phyloP scores from a whole-genome alignment of 2,113 vertebrate genomes.

The Chitala chitala region DNA sequence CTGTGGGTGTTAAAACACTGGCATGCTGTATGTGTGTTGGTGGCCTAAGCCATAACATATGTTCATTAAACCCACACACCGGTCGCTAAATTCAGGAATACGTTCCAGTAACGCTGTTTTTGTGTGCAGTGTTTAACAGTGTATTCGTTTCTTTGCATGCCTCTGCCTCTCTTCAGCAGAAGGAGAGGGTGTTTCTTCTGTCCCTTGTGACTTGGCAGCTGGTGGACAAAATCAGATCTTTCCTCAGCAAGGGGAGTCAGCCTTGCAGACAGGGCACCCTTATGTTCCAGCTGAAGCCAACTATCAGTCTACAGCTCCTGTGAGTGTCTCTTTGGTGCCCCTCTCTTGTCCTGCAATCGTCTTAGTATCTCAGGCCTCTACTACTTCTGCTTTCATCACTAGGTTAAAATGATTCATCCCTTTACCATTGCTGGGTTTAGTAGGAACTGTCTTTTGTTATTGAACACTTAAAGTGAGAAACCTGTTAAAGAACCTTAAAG shows the following conservation, averaged over 20 bases:
- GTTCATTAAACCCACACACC: too few relatives aligned
- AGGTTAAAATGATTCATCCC: not conserved
- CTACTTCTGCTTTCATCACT: too few relatives aligned
- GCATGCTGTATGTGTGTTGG: too few relatives aligned
- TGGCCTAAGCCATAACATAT: too few relatives aligned
- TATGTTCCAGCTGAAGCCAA: conserved; percentile 48
- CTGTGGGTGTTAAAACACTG: too few relatives aligned
- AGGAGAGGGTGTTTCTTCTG: conserved; percentile 56
- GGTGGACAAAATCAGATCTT: conserved; percentile 61
- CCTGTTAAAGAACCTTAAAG: too few relatives aligned
- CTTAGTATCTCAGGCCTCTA: not conserved
- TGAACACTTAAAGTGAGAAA: too few relatives aligned
- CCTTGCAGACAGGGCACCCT: conserved; percentile 26
- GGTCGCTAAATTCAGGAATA: too few relatives aligned
- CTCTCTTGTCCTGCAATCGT: not conserved
- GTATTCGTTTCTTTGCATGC: not conserved
- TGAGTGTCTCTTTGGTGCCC: conserved; percentile 42
- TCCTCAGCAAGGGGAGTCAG: conserved; percentile 56
- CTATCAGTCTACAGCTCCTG: conserved; percentile 60
- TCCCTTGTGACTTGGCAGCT: conserved; percentile 59
- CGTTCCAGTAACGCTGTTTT: too few relatives aligned
- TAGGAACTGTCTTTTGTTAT: too few relatives aligned
- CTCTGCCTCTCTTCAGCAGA: conserved; percentile 30
- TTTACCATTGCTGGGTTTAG: not conserved
- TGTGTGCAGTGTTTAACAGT: too few relatives aligned